phyloP scores from a whole-genome alignment of 2,797 vertebrate genomes.

The Podarcis siculus region DNA sequence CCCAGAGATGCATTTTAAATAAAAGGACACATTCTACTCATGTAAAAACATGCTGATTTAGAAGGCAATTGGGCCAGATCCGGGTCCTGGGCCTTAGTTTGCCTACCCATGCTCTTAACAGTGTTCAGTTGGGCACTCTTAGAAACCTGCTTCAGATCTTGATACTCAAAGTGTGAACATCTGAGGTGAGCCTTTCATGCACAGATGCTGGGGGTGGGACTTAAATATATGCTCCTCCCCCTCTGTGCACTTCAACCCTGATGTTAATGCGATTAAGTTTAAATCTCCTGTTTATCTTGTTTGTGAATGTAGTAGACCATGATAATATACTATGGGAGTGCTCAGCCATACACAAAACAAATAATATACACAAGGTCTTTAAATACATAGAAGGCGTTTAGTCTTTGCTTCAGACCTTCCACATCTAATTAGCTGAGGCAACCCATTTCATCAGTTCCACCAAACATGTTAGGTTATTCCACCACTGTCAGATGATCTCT shows the following conservation, averaged over 20 bases:
- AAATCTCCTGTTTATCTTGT: not conserved
- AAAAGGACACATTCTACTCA: too few species aligned
- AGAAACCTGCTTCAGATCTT: too few species aligned
- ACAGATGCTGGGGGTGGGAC: not conserved
- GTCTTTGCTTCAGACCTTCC: not conserved
- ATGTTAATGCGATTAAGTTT: not conserved
- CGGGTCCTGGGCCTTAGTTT: too few species aligned
- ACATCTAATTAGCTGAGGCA: not conserved
- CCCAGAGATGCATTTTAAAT: too few species aligned
- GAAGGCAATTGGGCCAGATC: too few species aligned
- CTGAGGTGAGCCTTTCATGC: too few species aligned
- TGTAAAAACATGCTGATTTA: too few species aligned
- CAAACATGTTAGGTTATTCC: slow-evolving; percentile 5
- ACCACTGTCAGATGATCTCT: not conserved
- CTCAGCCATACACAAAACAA: not conserved
- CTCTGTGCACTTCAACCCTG: not conserved
- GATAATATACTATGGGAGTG: not conserved
- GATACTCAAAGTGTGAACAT: too few species aligned
- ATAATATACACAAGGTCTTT: not conserved
- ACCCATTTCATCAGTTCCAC: not conserved
- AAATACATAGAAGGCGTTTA: not conserved
- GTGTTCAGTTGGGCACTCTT: not conserved
- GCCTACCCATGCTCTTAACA: too few species aligned
- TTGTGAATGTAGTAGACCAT: not conserved
- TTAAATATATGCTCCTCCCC: not conserved